phyloP scores from a whole-genome alignment of 2,113 vertebrate species.

The Xiphophorus hellerii region DNA sequence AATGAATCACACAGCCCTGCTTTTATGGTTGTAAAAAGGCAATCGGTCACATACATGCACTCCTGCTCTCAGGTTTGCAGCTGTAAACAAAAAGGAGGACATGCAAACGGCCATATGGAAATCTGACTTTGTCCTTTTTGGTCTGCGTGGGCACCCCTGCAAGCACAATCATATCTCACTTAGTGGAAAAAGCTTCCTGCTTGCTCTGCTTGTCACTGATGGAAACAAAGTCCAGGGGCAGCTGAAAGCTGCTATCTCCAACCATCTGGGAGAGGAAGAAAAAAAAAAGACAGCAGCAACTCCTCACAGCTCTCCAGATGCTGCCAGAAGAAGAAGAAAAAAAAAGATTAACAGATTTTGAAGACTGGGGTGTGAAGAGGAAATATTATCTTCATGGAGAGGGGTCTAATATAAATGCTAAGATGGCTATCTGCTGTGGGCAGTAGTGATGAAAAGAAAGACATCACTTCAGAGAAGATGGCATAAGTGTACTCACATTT shows the following conservation, averaged over 20 bases:
- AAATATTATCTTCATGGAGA: slow-evolving; percentile 15
- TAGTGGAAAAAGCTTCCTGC: slow-evolving; percentile 31
- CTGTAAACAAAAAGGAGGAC: slow-evolving; percentile 18
- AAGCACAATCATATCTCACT: slow-evolving; percentile 53
- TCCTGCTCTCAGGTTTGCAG: slow-evolving; percentile 7
- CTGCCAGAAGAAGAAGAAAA: not conserved
- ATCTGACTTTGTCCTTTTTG: slow-evolving; percentile 15
- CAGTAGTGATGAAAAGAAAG: slow-evolving; percentile 34
- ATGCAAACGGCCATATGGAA: not conserved
- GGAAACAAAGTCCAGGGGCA: slow-evolving; percentile 55
- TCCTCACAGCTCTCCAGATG: slow-evolving; percentile 32
- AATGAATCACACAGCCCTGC: slow-evolving; percentile 31
- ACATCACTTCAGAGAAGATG: slow-evolving; percentile 11
- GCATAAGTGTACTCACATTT: slow-evolving; percentile 19
- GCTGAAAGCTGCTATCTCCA: slow-evolving; percentile 56
- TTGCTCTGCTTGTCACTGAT: slow-evolving; percentile 46
- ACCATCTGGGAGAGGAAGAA: slow-evolving; percentile 49
- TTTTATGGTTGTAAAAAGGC: slow-evolving; percentile 6
- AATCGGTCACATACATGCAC: slow-evolving; percentile 22
- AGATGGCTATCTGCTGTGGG: slow-evolving; percentile 40
- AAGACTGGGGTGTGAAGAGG: slow-evolving; percentile 12
- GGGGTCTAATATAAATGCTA: slow-evolving; percentile 22
- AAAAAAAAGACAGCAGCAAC: slow-evolving; percentile 28
- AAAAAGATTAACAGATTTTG: slow-evolving; percentile 14
- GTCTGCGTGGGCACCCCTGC: slow-evolving; percentile 20